Percentiles rank a stretch among this genome's conserved stretches.
Conservation (phyloP, 2,113 vertebrate species). For the Mastomys coucha region DNA sequence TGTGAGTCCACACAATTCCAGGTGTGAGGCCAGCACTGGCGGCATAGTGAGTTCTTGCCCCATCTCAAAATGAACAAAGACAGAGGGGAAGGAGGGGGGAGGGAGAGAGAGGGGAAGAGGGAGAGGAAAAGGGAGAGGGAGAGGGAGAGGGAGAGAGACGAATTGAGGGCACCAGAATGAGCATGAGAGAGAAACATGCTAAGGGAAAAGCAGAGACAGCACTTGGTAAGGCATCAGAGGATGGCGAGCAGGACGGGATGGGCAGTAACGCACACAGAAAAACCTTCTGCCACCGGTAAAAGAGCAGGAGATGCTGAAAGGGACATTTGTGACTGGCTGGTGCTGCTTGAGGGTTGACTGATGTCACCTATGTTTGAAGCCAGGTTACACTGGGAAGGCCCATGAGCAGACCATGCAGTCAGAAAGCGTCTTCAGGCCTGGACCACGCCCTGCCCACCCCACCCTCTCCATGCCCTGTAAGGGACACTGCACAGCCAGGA, state of each 20-base stretch:
- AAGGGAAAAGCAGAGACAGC: neutral
- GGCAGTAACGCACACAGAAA: neutral
- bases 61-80: neutral
- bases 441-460: neutral
- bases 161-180: neutral
- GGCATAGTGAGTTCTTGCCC: too few relatives aligned
- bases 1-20: neutral
- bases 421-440: neutral
- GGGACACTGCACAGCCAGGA: neutral
- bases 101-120: accelerated
- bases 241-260: neutral
- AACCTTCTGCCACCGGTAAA: neutral
- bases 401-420: accelerated
- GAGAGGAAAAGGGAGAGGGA: too few relatives aligned
- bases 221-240: neutral
- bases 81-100: too few relatives aligned
- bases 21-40: neutral
- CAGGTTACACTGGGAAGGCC: neutral
- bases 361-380: neutral
- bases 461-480: neutral
- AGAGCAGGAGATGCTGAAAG: neutral
- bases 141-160: too few relatives aligned
- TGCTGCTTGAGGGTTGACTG: neutral
- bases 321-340: accelerated
- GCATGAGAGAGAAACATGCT: neutral